Base-by-base conservation (phyloP, 2,888 invertebrate species). In the Thereva nobilitata region DNA sequence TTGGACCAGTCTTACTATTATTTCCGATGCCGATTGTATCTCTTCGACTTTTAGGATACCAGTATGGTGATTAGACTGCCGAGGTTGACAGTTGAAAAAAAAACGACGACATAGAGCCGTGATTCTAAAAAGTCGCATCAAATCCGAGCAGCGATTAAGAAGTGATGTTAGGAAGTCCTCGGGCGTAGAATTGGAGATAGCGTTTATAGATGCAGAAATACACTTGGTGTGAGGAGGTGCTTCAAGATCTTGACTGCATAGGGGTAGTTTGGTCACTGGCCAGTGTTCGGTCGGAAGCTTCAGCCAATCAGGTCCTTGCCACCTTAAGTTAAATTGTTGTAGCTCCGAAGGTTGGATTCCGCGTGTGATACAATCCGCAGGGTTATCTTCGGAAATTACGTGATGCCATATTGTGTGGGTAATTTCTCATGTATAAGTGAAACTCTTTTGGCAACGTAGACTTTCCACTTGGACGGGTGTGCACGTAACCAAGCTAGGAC, bases 401-500 rank as follows among this genome's bases (percentile, higher is more conserved):
- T 41, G 40, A 1, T 55, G 37, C 55, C 55, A 55, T 3, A 38
- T 3, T 41, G 12, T 34, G 7, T 12, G 4, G 55, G n/a, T 34
- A 42, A 4, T 4, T 38, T 55, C 4, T 34, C 23, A 5, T n/a
- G 12, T 9, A 55, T 57, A 8, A 34, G 34, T 6, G 57, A 8
- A 2, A 41, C 41, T 3, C 66, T 3, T 52, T 66, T 66, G 8
- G 49, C 61, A 8, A 49, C 49, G 23, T 12, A 53, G 4, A 23
- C 23, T 10, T 53, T 45, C 47, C 53, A 65, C 3, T 10, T 6
- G 6, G 35, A n/a, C 2, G 55, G 55, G 8, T 53, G 64, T 12
- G 12, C 8, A 4, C 8, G 3, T 47, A 65, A 42, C 64, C 64
- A 65, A 4, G 40, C 2, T 35, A 65, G 38, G 4, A 65, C 64